phyloP scores from a whole-genome alignment of 2,797 vertebrate species.

The Mormyrus proboscirostris region DNA sequence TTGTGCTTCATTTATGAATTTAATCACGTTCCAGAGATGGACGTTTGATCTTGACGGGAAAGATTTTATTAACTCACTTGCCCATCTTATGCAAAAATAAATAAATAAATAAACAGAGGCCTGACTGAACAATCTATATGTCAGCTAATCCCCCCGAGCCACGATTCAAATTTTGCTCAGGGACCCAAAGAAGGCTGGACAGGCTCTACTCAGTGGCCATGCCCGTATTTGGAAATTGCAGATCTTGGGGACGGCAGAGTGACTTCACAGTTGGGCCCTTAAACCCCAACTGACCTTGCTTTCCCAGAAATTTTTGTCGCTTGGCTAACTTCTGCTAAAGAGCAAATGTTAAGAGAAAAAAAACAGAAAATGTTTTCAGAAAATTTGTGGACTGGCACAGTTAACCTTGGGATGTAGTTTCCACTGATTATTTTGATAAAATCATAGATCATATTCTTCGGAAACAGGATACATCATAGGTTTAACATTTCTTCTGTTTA shows the following conservation, averaged over 20 bases:
- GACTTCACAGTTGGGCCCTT: background rate
- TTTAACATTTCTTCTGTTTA: background rate
- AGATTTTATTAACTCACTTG: background rate
- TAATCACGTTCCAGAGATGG: constrained; percentile 6
- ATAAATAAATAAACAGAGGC: background rate
- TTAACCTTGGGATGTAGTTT: background rate
- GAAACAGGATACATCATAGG: background rate
- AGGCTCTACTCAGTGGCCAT: background rate
- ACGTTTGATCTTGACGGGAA: background rate
- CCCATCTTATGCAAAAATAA: background rate
- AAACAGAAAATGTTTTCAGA: background rate
- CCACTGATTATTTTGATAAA: background rate
- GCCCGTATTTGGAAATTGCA: background rate
- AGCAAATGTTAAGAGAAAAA: background rate
- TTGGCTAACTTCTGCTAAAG: background rate
- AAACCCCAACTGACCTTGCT: background rate
- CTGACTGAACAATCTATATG: background rate
- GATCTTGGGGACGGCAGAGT: background rate
- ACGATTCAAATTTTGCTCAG: background rate
- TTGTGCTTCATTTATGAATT: background rate
- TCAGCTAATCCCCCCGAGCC: background rate
- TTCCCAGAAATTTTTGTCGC: background rate
- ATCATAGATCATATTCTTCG: background rate
- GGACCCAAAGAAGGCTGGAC: background rate
- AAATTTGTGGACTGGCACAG: background rate